Evolutionary conservation across 2,888 invertebrate genomes (phyloP), one percentile per base, ranked within the genome.

Genomic region (Eupithecia abbreviata): DNA sequence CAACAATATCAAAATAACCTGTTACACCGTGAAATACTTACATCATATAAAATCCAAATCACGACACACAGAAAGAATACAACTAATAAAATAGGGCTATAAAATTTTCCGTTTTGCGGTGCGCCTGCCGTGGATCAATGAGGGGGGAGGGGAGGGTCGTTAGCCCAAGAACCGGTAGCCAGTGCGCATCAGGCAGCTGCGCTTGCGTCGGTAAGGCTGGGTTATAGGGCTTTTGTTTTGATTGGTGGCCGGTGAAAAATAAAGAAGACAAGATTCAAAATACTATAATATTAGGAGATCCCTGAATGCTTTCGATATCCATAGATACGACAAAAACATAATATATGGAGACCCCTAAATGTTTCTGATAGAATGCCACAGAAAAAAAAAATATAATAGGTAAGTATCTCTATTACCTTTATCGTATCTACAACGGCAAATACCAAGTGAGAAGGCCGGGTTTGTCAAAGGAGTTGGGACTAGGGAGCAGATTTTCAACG

Each of bases 101-200:
- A 90, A 91, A 90, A 89, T 90, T 88, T 90, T 90, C 89, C 91
- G 88, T 91, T 90, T 89, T 84, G 86, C 85, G 84, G 82, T 83
- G 74, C 76, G 83, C 81, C 82, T 81, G 83, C 89, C 89, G 86
- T 87, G 84, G 81, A 78, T 62, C 62, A 30, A 62, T 76, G 82
- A 74, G 79, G 82, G 80, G 84, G 85, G 83, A 83, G 83, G 82
- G 85, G 89, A 86, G 89, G 88, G 90, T 92, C 92, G 92, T 93
- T 90, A 92, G 90, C 92, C 90, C 90, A 91, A 93, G 90, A 94
- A 94, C 94, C 94, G 94, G 94, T 94, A 94, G 94, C 94, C 89
- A 88, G 84, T 90, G 91, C 91, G 91, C 92, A 90, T 91, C 91
- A 90, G 84, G 91, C 94, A 94, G 94, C 94, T 94, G 94, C 93